Percentiles rank a stretch among this genome's conserved stretches.
phyloP scores from a whole-genome alignment of 2,888 invertebrate species.

The Panzeria rudis region DNA sequence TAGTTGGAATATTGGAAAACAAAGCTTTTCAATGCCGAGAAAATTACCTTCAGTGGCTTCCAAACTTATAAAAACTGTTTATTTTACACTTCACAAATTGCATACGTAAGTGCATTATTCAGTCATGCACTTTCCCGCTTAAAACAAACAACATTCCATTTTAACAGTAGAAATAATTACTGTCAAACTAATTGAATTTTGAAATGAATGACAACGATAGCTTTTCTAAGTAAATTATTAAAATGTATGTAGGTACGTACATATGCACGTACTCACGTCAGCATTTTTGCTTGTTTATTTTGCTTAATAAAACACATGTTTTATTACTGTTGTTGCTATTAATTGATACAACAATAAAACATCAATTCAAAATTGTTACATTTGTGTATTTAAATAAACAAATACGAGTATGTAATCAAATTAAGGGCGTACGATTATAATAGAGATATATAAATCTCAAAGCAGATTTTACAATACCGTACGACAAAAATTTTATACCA shows the following conservation, averaged over 20 bases:
- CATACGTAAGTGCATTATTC: neutral
- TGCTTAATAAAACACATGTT: slow-evolving; percentile 34
- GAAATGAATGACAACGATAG: neutral
- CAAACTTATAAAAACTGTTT: slow-evolving; percentile 17
- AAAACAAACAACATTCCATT: slow-evolving; percentile 37
- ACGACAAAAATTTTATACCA: neutral
- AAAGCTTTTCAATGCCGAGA: slow-evolving; percentile 37
- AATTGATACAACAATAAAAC: neutral
- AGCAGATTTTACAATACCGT: neutral
- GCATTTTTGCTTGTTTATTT: slow-evolving; percentile 24
- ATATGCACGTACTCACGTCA: neutral
- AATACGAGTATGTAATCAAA: slow-evolving; percentile 1
- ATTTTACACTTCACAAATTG: neutral
- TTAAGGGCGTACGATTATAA: neutral
- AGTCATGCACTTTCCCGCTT: slow-evolving; percentile 3
- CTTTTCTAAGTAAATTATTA: slow-evolving; percentile 17
- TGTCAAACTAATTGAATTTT: slow-evolving; percentile 21
- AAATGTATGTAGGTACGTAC: neutral
- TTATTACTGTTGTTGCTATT: slow-evolving; percentile 20
- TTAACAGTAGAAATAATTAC: slow-evolving; percentile 17
- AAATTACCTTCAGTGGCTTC: neutral
- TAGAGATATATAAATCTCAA: neutral
- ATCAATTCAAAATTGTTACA: too few relatives aligned
- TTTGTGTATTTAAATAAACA: slow-evolving; percentile 17
- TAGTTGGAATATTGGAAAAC: neutral